Conservation (phyloP, 2,113 vertebrate genomes). For the Rhinoderma darwinii region DNA sequence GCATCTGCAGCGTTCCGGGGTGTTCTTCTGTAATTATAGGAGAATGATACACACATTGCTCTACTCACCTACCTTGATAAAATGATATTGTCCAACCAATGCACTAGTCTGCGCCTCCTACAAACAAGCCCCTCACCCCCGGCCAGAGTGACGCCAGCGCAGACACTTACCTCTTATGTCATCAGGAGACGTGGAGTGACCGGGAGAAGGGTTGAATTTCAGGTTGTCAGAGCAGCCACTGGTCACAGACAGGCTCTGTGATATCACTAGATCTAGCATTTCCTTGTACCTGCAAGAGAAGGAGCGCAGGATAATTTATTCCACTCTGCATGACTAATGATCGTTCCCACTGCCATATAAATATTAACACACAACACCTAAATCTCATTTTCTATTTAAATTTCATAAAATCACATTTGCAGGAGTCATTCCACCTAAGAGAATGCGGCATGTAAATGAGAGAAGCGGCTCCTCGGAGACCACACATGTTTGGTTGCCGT, state of each 20-base stretch:
- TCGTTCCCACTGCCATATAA: conserved; percentile 70
- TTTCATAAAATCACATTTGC: conserved; percentile 73
- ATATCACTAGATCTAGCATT: conserved; percentile 84
- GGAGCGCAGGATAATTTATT: conserved; percentile 67
- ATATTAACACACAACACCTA: conserved; percentile 77
- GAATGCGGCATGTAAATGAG: conserved; percentile 71
- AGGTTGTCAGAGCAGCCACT: conserved; percentile 70
- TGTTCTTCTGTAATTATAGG: too few species aligned
- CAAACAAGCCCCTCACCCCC: neutral
- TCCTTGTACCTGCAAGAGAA: conserved; percentile 79
- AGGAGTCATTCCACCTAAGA: conserved; percentile 75
- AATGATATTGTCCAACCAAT: too few species aligned
- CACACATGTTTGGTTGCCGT: conserved; percentile 64
- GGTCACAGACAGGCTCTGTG: conserved; percentile 79
- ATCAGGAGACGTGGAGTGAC: conserved; percentile 72
- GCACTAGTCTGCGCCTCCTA: too few species aligned
- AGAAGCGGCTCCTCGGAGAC: conserved; percentile 66
- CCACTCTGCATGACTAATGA: conserved; percentile 73
- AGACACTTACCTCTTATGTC: conserved; percentile 75
- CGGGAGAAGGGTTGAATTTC: conserved; percentile 67
- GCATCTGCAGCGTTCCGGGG: too few species aligned
- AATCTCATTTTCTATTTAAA: conserved; percentile 74
- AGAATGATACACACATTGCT: too few species aligned
- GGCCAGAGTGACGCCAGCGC: neutral
- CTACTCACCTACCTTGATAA: too few species aligned